These are phyloP conservation scores for Callopanchax toddi DNA, from an alignment of 2,113 vertebrate genomes.

Conservation along the genomic window DNA sequence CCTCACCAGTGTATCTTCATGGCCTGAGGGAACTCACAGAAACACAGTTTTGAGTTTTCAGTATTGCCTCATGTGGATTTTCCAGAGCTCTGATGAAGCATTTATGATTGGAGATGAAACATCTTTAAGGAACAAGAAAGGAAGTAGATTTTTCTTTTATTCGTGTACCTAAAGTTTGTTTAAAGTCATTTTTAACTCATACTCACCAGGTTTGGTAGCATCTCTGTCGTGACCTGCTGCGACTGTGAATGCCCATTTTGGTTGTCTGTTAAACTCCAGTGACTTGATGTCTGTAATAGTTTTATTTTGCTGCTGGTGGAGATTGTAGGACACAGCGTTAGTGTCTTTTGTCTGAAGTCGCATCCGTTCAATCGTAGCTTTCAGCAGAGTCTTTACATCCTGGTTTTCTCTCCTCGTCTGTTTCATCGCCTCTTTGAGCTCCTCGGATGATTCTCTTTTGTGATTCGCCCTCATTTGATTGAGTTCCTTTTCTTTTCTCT, in stretches of 20 bases:
- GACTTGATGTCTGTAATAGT: not conserved
- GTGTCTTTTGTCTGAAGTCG: constrained; percentile 3
- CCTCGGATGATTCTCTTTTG: constrained; percentile 9
- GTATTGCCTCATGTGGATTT: too few species aligned
- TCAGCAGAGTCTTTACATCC: constrained; percentile 18
- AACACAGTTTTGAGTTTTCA: too few species aligned
- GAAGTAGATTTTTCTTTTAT: not conserved
- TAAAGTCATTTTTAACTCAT: not conserved
- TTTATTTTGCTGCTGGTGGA: constrained; percentile 2
- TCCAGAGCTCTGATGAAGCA: too few species aligned
- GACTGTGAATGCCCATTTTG: constrained; percentile 6
- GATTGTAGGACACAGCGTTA: not conserved
- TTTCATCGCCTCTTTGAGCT: constrained; percentile 26
- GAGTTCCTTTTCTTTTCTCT: constrained; percentile 7
- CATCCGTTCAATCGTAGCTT: constrained; percentile 4
- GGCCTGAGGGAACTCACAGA: too few species aligned
- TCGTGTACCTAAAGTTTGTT: not conserved
- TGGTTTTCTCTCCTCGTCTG: constrained; percentile 28
- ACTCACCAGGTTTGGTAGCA: constrained; percentile 23
- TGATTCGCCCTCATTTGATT: constrained; percentile 19
- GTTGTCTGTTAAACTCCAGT: not conserved
- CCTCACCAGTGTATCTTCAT: too few species aligned
- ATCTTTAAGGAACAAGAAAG: not conserved
- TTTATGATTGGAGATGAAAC: not conserved
- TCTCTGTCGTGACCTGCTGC: not conserved